Evolutionary conservation across 2,797 vertebrate species (phyloP), one percentile per base, ranked within the genome.

Genomic region (Enteromius thamalakanensis): DNA sequence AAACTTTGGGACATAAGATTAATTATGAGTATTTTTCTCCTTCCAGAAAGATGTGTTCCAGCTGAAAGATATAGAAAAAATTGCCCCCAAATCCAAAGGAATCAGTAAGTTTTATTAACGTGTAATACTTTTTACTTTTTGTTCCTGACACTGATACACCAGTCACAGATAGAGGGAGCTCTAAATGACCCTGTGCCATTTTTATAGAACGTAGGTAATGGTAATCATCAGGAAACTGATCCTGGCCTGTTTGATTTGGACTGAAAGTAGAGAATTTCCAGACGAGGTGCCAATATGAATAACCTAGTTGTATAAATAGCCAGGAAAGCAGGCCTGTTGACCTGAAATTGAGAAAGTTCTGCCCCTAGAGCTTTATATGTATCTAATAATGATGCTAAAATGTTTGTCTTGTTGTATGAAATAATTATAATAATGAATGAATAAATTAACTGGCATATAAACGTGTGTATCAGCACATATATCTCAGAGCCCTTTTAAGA

Each of bases 41-140:
- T 58, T 74, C 84, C 90, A 99, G 98, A 99, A 98, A 95, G 98
- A 99, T 91, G 97, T 99, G 79, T 99, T 97, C 92, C 98, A 99
- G 85, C 92, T 99, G 79, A 99, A 99, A 92, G 98, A 99, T 91
- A 94, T 99, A 70, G 98, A 99, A 93, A 99, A 99, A 94, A 98
- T 99, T 81, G 98, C 97, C 72, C 97, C 98, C 0, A 99, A 98
- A 93, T 91, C 96, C 83, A 99, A 99, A 92, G 97, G 97, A 83
- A 99, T 99, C 90, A 95, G 98, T 99, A 93, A 97, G 98, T 97
- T 87, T 81, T 76, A 80, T 60, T 21, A 53, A 55, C 9, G 29
- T 40, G 5, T 19, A 21, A 9, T 14, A 21, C 7, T 23, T 19
- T 74, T 51, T 32, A 32, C 3, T 40, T 9, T 23, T 23, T 42